These are phyloP conservation scores for Rhabditoides inermis DNA, from an alignment of 2,888 invertebrate species.

Conservation along the genomic window DNA sequence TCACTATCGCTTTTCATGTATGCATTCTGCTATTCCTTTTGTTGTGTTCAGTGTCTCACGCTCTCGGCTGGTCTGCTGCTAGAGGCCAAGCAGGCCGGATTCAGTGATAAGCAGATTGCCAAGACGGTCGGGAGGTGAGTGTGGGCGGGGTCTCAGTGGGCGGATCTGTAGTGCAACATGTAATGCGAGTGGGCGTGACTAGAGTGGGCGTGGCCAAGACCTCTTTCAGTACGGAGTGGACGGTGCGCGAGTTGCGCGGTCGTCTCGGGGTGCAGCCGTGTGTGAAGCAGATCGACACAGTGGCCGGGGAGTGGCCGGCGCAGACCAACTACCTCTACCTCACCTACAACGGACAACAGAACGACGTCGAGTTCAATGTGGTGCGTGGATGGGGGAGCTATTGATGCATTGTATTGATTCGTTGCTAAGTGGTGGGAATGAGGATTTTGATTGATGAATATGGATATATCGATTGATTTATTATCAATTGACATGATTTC, in stretches of 20 bases:
- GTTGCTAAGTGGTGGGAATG: not conserved
- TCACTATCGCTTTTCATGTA: no score
- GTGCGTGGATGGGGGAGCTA: slow-evolving; percentile 1
- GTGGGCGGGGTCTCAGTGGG: no score
- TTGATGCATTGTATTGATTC: not conserved
- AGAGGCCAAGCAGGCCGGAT: slow-evolving; percentile 83
- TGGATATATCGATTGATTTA: not conserved
- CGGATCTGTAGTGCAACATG: not conserved
- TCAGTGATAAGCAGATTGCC: slow-evolving; percentile 93
- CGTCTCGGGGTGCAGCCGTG: slow-evolving; percentile 66
- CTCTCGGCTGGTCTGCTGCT: slow-evolving; percentile 59
- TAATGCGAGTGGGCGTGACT: no score
- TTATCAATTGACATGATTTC: not conserved
- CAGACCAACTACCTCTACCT: slow-evolving; percentile 95
- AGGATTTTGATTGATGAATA: not conserved
- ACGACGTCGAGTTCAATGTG: slow-evolving; percentile 63
- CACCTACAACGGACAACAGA: slow-evolving; percentile 78
- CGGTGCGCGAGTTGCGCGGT: slow-evolving; percentile 49
- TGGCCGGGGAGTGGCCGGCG: slow-evolving; percentile 98
- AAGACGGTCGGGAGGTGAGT: slow-evolving; percentile 54
- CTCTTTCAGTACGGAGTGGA: slow-evolving; percentile 54
- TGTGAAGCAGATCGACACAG: slow-evolving; percentile 96
- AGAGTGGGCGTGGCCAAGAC: no score
- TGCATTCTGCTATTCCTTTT: no score
- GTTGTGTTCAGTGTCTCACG: slow-evolving; percentile 18